These are phyloP conservation scores for Anthopleura xanthogrammica DNA, from an alignment of 92 coral and sea anemone genomes.

Conservation along the genomic window DNA sequence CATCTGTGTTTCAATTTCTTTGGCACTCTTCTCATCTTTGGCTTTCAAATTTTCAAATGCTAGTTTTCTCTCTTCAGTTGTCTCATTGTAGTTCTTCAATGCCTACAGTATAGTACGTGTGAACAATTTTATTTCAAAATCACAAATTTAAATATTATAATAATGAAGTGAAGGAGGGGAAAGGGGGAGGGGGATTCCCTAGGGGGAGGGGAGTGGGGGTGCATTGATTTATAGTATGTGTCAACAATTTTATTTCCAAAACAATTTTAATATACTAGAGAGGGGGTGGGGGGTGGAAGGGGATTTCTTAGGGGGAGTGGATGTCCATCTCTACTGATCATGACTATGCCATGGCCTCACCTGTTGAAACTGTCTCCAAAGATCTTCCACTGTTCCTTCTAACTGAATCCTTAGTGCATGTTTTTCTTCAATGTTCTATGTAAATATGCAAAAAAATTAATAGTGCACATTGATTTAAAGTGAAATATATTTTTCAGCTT, in stretches of 20 bases:
- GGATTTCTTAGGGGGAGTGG: too few species aligned
- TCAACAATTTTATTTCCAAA: too few species aligned
- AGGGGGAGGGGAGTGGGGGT: neutral
- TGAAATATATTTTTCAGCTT: too few species aligned
- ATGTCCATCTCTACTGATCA: too few species aligned
- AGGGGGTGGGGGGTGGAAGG: too few species aligned
- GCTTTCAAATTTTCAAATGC: conserved; percentile 98
- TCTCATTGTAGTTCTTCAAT: conserved; percentile 96
- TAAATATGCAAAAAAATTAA: neutral
- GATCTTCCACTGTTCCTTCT: conserved; percentile 98
- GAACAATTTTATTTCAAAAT: too few species aligned
- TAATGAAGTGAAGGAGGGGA: neutral
- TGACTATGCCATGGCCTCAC: conserved; percentile 15
- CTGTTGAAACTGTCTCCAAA: conserved; percentile 99
- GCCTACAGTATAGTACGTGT: conserved; percentile 47
- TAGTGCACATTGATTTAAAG: too few species aligned
- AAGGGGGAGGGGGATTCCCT: neutral
- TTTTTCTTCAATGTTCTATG: conserved; percentile 95
- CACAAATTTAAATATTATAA: neutral
- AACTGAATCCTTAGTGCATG: conserved; percentile 95
- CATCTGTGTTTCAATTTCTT: conserved; percentile 99
- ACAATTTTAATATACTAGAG: too few species aligned
- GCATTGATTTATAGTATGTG: too few species aligned
- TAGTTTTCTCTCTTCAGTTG: conserved; percentile 95
- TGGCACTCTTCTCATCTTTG: conserved; percentile 97